Percentiles rank a stretch among this genome's conserved stretches.
These are phyloP conservation scores for Zootermopsis nevadensis DNA, from an alignment of 2,888 invertebrate genomes.

Conservation along the genomic window DNA sequence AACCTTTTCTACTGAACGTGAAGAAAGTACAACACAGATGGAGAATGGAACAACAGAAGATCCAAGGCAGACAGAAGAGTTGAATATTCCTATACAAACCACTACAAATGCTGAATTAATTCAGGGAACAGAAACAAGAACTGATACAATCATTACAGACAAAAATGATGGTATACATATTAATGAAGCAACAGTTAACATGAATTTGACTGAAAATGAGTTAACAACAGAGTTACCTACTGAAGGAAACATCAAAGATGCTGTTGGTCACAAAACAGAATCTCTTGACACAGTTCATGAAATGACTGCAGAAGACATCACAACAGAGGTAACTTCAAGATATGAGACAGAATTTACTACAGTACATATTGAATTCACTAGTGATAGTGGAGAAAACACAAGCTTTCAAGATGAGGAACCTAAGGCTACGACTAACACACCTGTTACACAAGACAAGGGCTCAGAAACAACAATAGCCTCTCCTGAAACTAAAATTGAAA, in stretches of 20 bases:
- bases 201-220: neutral
- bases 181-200: neutral
- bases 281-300: neutral
- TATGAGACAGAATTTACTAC: neutral
- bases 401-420: neutral
- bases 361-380: neutral
- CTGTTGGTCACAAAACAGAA: neutral
- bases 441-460: neutral
- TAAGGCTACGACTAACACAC: neutral
- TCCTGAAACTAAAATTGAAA: no score
- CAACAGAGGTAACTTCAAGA: neutral
- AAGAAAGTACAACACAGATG: constrained; percentile 1
- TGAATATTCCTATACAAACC: neutral
- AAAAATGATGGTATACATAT: neutral
- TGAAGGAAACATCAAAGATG: neutral
- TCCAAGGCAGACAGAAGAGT: neutral
- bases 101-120: neutral
- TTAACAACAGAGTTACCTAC: neutral
- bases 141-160: neutral
- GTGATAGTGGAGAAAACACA: neutral
- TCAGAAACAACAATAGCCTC: neutral
- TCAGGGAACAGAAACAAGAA: neutral
- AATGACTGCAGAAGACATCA: neutral
- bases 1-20: neutral
- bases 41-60: neutral